Percentiles rank a stretch among this genome's conserved stretches.
phyloP scores from a whole-genome alignment of 37 sponge, comb jelly and placozoan species.

The Halichondria panicea region DNA sequence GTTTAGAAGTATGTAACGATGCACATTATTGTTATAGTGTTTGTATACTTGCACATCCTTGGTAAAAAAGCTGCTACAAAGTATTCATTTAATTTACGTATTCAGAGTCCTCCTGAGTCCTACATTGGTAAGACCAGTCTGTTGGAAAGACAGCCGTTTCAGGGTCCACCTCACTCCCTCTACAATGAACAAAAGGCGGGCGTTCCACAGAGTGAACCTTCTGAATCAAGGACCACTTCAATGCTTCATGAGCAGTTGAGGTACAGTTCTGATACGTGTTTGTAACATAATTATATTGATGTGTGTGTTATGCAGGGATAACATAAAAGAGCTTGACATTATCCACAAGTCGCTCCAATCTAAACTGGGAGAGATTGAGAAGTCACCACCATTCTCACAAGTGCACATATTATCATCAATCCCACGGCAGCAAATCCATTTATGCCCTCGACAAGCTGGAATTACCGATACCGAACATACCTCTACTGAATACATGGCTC shows the following conservation, averaged over 20 bases:
- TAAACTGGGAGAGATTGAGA: conserved; percentile 16
- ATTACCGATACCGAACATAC: neutral
- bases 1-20: neutral
- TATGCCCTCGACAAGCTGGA: neutral
- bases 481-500: too few relatives aligned
- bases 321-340: conserved; percentile 55
- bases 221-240: conserved; percentile 22
- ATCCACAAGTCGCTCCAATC: conserved; percentile 23
- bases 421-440: too few relatives aligned
- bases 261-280: neutral
- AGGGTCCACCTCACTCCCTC: neutral
- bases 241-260: conserved; percentile 36
- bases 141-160: neutral
- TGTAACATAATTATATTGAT: neutral
- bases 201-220: neutral
- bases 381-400: too few relatives aligned
- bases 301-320: conserved; percentile 27
- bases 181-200: neutral
- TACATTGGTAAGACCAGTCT: neutral
- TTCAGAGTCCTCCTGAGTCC: neutral
- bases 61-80: too few relatives aligned
- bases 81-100: neutral
- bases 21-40: too few relatives aligned
- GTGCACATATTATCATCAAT: too few relatives aligned
- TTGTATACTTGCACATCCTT: too few relatives aligned